Base-by-base conservation (phyloP, 2,113 vertebrate species). In the Nansenia antarctica region DNA sequence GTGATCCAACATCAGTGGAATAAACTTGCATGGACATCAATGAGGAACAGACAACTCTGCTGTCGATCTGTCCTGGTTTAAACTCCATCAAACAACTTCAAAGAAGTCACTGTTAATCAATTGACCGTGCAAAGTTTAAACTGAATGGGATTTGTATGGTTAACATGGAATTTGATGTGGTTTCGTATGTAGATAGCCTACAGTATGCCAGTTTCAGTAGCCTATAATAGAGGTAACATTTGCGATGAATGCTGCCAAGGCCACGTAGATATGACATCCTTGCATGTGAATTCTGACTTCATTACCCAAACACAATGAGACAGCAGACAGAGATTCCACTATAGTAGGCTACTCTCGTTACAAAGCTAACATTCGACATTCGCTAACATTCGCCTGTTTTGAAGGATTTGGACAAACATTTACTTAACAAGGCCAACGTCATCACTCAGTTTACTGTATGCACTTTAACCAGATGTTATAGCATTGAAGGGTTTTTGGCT, bases 401-500 rank as follows among this genome's bases (percentile, higher is more conserved):
- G 15, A 31, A 31, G 29, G 55, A 55, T 55, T 58, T 58, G 55
- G 55, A 58, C 29, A 30, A 58, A 27, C 55, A 58, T 58, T 30
- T 27, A 30, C 55, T 31, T 58, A 58, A 58, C 55, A 58, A 58
- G 29, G 27, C 55, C 30, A 2, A 31, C 7, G 8, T 32, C 29
- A 31, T 31, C 27, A 58, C 29, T 58, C 29, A 58, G 29, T 12
- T n/a, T 1, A 5, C 27, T 9, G 54, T 29, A 9, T 57, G 27
- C 9, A 14, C 7, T n/a, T n/a, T n/a, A n/a, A n/a, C n/a, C n/a
- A n/a, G n/a, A n/a, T n/a, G n/a, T n/a, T n/a, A n/a, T n/a, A n/a
- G n/a, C n/a, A 49, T n/a, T 8, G 45, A 49, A 49, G 39, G 18
- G 39, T 42, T 20, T 49, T 7, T 20, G 31, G 32, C 32, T 35